Base-by-base conservation (phyloP, 2,888 invertebrate species). In the Operophtera brumata region DNA sequence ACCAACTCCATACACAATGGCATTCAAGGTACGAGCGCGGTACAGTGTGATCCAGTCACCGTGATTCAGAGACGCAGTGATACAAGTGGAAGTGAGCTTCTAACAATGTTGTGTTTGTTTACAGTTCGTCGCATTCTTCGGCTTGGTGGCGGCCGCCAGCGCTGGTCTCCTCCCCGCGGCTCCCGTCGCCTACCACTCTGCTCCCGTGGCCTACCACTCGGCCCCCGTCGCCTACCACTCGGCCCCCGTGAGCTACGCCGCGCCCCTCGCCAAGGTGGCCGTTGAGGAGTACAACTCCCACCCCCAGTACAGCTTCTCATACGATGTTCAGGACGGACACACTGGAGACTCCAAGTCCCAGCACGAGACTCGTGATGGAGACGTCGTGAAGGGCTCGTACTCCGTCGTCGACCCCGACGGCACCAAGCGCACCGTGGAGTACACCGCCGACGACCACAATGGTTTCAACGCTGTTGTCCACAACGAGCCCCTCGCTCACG, bases 381-480 rank as follows among this genome's bases (percentile, higher is more conserved):
- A 89, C 42, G 83, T 85, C 41, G 88, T 89, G 10, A 78, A 82
- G 36, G 92, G 92, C 55, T 89, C 90, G 48, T 92, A 92, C 83
- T 90, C 91, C 64, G 82, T 92, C 5, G 83, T 85, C 30, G 91
- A 92, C 68, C 84, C 92, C 45, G 92, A 92, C 59, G 92, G 92
- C 68, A 90, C 88, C 71, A 87, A 84, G 72, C 89, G 92, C 64
- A 91, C 86, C 50, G 92, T 92, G 1, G 91, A 92, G 43, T 88
- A 88, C 80, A 84, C 84, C 61, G 86, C 88, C 41, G 86, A 87
- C 64, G 75, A 75, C 28, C 77, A 88, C 84, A 82, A 91, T 77
- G 76, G 92, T 14, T 92, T 92, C 82, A 91, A 91, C 78, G 92
- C 92, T 20, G 91, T 92, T 41, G 92, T 92, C 3, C 87, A 80